Evolutionary conservation across 1,140 invertebrate genomes (phyloP).

Genomic region (Musca vetustissima): DNA sequence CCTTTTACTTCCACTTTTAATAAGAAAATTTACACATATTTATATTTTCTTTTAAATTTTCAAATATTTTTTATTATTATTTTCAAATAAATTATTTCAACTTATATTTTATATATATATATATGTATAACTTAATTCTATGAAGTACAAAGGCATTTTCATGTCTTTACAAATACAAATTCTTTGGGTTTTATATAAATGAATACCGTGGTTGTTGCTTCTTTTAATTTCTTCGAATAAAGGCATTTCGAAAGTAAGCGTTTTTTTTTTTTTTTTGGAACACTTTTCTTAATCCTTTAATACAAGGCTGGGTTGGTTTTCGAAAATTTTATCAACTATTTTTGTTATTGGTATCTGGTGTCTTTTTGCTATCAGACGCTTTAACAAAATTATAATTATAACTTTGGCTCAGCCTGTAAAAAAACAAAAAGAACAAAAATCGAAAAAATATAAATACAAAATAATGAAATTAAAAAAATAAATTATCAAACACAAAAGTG

Average conservation of each 20-base stretch:
- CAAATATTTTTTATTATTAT: neutral
- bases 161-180: neutral
- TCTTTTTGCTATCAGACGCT: neutral
- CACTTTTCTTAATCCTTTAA: neutral
- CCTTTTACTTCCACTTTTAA: no score
- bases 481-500: neutral
- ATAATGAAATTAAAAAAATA: conserved; percentile 4
- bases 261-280: no score
- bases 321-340: neutral
- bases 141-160: conserved; percentile 13
- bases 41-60: no score
- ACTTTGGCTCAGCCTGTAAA: neutral
- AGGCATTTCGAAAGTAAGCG: no score
- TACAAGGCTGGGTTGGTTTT: no score
- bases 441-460: neutral
- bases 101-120: neutral
- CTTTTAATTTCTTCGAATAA: no score
- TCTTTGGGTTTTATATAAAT: no score
- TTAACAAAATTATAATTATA: conserved; percentile 15
- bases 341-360: neutral
- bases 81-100: conserved; percentile 3
- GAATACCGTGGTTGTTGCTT: no score
- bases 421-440: neutral
- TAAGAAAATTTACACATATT: no score
- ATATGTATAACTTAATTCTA: conserved; percentile 5